Evolutionary conservation across 2,113 vertebrate species (phyloP).

Genomic region (Ptilorrhoa leucosticta): DNA sequence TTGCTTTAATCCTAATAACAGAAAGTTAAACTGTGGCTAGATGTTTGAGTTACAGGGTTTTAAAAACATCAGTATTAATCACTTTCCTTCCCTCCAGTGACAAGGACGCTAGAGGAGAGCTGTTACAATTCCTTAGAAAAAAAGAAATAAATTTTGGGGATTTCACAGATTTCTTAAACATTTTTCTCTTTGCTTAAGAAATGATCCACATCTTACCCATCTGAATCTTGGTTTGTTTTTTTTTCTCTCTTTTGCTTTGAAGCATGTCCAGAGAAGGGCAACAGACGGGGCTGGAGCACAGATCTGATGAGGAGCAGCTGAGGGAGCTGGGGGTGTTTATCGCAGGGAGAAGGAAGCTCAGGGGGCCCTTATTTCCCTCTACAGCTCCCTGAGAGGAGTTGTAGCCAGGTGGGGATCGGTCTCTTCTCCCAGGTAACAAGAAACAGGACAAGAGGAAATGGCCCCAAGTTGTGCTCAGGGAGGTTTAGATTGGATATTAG

Average conservation of each 20-base stretch:
- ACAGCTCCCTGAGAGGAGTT: not conserved
- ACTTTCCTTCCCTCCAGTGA: not conserved
- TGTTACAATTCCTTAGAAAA: not conserved
- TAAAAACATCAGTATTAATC: not conserved
- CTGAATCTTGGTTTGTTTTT: not conserved
- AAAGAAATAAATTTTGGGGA: not conserved
- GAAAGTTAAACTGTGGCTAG: not conserved
- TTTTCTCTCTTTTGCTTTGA: not conserved
- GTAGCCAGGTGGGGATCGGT: fast-evolving
- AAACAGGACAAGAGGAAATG: not conserved
- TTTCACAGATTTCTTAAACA: not conserved
- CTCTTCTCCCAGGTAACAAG: not conserved
- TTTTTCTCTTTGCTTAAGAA: not conserved
- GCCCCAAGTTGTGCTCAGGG: not conserved
- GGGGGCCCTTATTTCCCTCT: not conserved
- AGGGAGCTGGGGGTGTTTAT: not conserved
- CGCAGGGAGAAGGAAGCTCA: not conserved
- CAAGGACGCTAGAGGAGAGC: not conserved
- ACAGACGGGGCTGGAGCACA: not conserved
- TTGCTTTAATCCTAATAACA: not conserved
- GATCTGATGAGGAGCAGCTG: not conserved
- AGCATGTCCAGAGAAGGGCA: not conserved
- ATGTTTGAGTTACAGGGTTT: not conserved
- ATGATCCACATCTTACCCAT: not conserved
- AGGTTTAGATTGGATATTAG: no score